These are phyloP conservation scores for Ephialtes manifestator DNA, from an alignment of 2,888 invertebrate genomes.

Conservation along the genomic window DNA sequence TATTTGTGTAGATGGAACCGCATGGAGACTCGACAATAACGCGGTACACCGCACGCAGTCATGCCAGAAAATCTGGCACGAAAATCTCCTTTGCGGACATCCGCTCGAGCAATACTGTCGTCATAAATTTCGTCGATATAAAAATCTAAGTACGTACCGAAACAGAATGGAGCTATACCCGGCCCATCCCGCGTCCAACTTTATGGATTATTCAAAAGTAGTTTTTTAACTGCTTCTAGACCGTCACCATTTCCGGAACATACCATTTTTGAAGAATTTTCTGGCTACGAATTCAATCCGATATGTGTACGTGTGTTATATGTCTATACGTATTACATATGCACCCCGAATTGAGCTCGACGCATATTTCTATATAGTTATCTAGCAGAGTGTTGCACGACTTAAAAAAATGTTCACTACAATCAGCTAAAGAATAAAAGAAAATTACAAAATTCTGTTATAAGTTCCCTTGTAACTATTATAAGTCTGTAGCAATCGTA, in stretches of 20 bases:
- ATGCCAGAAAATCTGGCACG: slow-evolving; percentile 68
- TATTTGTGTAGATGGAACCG: slow-evolving; percentile 44
- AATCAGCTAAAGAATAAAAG: slow-evolving; percentile 2
- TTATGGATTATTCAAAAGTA: slow-evolving; percentile 80
- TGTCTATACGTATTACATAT: slow-evolving; percentile 61
- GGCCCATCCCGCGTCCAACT: slow-evolving; percentile 70
- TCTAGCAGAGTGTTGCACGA: not conserved
- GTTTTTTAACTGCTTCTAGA: slow-evolving; percentile 78
- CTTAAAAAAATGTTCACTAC: not conserved
- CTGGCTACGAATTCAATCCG: slow-evolving; percentile 45
- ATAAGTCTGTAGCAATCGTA: slow-evolving; percentile 15
- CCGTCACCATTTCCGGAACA: slow-evolving; percentile 77
- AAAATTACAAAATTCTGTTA: not conserved
- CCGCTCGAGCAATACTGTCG: slow-evolving; percentile 70
- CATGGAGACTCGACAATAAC: slow-evolving; percentile 65
- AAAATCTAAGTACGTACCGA: slow-evolving; percentile 77
- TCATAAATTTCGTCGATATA: slow-evolving; percentile 78
- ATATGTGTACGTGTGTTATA: slow-evolving; percentile 37
- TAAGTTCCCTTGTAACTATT: not conserved
- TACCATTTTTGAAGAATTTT: slow-evolving; percentile 74
- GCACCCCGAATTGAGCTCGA: slow-evolving; percentile 43
- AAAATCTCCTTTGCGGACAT: slow-evolving; percentile 66
- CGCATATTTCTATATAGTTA: slow-evolving; percentile 14
- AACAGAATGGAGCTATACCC: slow-evolving; percentile 78
- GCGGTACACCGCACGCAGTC: slow-evolving; percentile 57